Base-by-base conservation (phyloP, 2,797 vertebrate species). In the Mionectes olivaceus region DNA sequence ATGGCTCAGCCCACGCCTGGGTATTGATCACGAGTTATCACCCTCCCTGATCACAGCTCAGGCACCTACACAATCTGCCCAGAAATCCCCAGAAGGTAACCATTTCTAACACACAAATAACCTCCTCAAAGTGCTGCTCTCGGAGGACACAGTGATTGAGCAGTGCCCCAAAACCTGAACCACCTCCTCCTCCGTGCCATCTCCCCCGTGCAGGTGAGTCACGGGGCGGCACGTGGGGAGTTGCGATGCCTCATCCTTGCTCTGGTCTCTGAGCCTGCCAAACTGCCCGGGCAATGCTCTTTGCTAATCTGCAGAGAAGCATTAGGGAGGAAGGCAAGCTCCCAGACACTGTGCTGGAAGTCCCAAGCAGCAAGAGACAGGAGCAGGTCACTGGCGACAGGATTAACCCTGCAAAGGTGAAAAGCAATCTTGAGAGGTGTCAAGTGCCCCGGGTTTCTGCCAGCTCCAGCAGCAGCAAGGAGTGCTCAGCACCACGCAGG, bases 331-430 rank as follows among this genome's bases (percentile, higher is more conserved):
- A 74, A 76, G 15, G 70, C 33, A 86, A 91, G 61, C 55, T 87
- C 65, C 69, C 64, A 91, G 69, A 73, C 55, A 52, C 70, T 49
- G 87, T 86, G 89, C 74, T 94, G 92, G 73, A 95, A 94, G 91
- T 89, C 59, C 77, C 89, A 86, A 92, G 85, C 76, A 86, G 70
- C 83, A 83, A 91, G 32, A 0, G 0, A 92, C n/a, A 90, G 68
- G 19, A 68, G 46, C 82, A 75, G 83, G 83, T 87, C 77, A 81
- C 69, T 89, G 90, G 73, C 0, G 9, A 81, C 32, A 83, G 73
- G 61, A 76, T 90, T 93, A 78, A 63, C 55, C 65, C 76, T 82
- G 69, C 5, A 3, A 91, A 88, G 61, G 82, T 41, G 92, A 88
- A 89, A 86, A 63, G 60, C 37, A 60, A 13, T 68, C 91, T 93